Evolutionary conservation across 2,888 invertebrate species (phyloP).

Genomic region (Polydrusus pterygomalis): DNA sequence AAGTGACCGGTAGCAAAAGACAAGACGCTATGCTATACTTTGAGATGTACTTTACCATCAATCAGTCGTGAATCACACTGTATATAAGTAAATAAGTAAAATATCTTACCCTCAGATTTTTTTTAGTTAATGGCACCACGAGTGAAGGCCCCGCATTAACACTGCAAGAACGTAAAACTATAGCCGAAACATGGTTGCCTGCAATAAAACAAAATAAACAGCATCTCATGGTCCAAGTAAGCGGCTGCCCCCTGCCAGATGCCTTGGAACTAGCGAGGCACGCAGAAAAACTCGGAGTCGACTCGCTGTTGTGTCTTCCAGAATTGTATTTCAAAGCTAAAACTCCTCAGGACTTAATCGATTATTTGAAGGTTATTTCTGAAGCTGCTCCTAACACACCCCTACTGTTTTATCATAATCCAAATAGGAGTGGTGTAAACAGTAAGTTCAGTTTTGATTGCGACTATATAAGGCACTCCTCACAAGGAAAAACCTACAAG

Average conservation of each 20-base stretch:
- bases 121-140: constrained; percentile 85
- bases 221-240: constrained; percentile 83
- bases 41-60: too few relatives aligned
- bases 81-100: too few relatives aligned
- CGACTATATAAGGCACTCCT: too few relatives aligned
- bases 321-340: constrained; percentile 85
- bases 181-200: constrained; percentile 79
- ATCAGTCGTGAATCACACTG: too few relatives aligned
- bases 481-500: too few relatives aligned
- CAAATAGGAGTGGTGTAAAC: constrained; percentile 81
- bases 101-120: too few relatives aligned
- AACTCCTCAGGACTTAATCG: constrained; percentile 76
- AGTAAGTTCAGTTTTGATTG: constrained; percentile 56
- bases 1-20: too few relatives aligned
- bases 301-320: constrained; percentile 83
- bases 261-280: constrained; percentile 82
- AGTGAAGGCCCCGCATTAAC: constrained; percentile 84
- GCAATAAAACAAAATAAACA: constrained; percentile 74
- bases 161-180: constrained; percentile 79
- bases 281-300: constrained; percentile 78
- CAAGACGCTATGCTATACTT: too few relatives aligned
- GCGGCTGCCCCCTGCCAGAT: constrained; percentile 80
- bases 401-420: constrained; percentile 89
- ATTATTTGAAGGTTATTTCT: constrained; percentile 78
- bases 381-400: constrained; percentile 75